These are phyloP conservation scores for Nomia melanderi DNA, from an alignment of 1,140 invertebrate genomes.

Conservation along the genomic window DNA sequence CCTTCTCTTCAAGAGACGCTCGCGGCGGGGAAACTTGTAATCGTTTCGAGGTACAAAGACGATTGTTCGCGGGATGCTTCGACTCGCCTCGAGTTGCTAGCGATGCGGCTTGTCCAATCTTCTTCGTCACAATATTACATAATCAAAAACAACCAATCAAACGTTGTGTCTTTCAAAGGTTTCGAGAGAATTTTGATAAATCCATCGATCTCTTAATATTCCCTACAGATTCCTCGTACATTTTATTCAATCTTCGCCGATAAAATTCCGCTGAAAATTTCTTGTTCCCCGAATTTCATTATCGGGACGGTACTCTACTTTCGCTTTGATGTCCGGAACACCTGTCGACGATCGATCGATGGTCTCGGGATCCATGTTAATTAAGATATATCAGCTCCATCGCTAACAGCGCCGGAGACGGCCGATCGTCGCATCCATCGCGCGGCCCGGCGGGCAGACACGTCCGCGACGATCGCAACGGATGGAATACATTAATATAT, in stretches of 20 bases:
- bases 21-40: neutral
- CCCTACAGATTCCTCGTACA: too few species aligned
- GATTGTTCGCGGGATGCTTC: neutral
- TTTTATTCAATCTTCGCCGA: too few species aligned
- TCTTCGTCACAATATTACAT: too few species aligned
- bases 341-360: too few species aligned
- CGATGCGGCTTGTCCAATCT: neutral
- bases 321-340: too few species aligned
- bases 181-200: too few species aligned
- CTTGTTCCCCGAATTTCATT: too few species aligned
- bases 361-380: neutral
- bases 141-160: too few species aligned
- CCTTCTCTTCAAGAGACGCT: neutral
- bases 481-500: conserved; percentile 38
- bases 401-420: neutral
- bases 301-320: too few species aligned
- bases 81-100: neutral
- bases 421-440: conserved; percentile 12
- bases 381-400: neutral
- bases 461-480: conserved; percentile 8
- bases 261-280: too few species aligned
- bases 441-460: neutral
- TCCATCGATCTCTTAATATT: too few species aligned
- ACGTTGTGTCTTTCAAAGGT: too few species aligned
- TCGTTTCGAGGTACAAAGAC: neutral